These are phyloP conservation scores for Chiroxiphia lanceolata DNA, from an alignment of 2,797 vertebrate genomes.

Conservation along the genomic window DNA sequence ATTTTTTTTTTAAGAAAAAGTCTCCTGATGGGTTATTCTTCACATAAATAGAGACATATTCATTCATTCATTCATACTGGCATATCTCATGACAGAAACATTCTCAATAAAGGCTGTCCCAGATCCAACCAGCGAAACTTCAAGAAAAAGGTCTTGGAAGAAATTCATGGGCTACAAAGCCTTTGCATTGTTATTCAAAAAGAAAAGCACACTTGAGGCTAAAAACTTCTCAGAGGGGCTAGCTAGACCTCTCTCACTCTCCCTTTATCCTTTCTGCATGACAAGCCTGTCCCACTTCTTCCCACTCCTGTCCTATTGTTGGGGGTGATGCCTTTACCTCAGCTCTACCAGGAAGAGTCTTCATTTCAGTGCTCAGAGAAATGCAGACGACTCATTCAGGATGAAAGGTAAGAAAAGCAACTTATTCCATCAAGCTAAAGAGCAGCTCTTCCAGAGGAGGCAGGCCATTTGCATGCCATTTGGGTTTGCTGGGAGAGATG, in stretches of 20 bases:
- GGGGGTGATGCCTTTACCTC: background rate
- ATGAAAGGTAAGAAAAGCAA: slow-evolving; percentile 58
- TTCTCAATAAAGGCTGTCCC: background rate
- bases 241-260: background rate
- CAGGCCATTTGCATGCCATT: slow-evolving; percentile 8
- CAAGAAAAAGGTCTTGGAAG: background rate
- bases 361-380: background rate
- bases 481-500: background rate
- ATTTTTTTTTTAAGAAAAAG: background rate
- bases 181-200: background rate
- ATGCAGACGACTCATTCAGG: background rate
- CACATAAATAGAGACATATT: background rate
- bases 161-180: background rate
- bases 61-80: background rate
- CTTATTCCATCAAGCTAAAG: slow-evolving; percentile 47
- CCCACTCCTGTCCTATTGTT: background rate
- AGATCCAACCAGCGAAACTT: background rate
- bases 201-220: rapidly evolving
- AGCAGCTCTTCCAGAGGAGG: slow-evolving; percentile 24
- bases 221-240: background rate
- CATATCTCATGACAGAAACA: background rate
- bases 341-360: background rate
- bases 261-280: background rate
- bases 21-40: background rate
- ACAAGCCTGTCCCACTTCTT: background rate